Conservation (phyloP, 37 sponge, comb jelly and placozoan genomes). For the Theonella swinhoei region DNA sequence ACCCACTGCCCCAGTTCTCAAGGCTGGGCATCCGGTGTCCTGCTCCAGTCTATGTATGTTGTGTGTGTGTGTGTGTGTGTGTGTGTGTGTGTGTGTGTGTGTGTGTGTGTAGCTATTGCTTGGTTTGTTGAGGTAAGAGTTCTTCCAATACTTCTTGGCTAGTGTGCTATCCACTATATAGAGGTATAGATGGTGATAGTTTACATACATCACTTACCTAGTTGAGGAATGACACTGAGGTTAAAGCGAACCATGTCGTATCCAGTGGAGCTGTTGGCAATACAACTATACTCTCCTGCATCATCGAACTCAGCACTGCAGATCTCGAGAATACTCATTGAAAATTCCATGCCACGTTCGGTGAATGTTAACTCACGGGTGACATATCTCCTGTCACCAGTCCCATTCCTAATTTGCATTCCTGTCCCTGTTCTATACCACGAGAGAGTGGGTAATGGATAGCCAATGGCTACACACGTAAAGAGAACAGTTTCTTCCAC, state of each 20-base stretch:
- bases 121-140: no score
- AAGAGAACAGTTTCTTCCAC: slow-evolving; percentile 9
- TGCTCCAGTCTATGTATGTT: no score
- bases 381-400: neutral
- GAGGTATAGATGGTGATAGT: no score
- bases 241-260: neutral
- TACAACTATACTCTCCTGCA: neutral
- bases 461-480: slow-evolving; percentile 26
- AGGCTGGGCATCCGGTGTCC: no score
- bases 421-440: neutral
- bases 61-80: no score
- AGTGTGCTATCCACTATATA: no score
- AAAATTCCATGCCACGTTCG: neutral
- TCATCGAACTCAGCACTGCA: neutral
- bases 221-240: no score
- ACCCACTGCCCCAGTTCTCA: no score
- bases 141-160: no score
- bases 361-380: neutral
- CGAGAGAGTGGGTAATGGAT: slow-evolving; percentile 11
- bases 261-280: neutral
- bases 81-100: no score
- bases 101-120: no score
- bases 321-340: neutral
- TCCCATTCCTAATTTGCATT: neutral
- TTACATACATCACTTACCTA: no score